phyloP scores from a whole-genome alignment of 2,113 vertebrate genomes.

The Lutjanus erythropterus region DNA sequence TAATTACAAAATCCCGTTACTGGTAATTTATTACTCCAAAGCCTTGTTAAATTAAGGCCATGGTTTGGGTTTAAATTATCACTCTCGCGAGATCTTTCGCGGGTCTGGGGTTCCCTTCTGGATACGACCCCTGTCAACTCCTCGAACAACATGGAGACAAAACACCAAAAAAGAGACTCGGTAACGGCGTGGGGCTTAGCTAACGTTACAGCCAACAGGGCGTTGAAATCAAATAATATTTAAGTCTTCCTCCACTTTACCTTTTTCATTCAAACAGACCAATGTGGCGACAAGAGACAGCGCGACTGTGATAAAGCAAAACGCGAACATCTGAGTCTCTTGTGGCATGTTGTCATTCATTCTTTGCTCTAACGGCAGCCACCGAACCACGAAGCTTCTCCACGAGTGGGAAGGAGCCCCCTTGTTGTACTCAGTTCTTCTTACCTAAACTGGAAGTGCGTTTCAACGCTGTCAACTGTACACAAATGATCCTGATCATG shows the following conservation, averaged over 20 bases:
- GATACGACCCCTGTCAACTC: conserved; percentile 24
- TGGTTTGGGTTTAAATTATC: too few species aligned
- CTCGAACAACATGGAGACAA: background rate
- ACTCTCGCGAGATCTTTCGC: too few species aligned
- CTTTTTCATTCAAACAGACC: conserved; percentile 79
- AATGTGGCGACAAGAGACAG: conserved; percentile 71
- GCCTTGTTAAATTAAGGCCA: too few species aligned
- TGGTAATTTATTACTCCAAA: too few species aligned
- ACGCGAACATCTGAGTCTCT: conserved; percentile 64
- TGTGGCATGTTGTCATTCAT: conserved; percentile 53
- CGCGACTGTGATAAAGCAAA: conserved; percentile 67
- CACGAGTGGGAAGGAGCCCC: background rate
- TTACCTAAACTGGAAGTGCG: conserved; percentile 75
- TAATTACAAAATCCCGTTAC: too few species aligned
- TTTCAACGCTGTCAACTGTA: conserved; percentile 55
- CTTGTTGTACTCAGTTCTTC: conserved; percentile 27
- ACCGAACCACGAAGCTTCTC: conserved; percentile 4
- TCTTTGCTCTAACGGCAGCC: background rate
- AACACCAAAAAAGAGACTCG: background rate
- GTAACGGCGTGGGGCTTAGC: background rate
- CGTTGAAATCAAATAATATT: background rate
- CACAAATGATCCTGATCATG: conserved; percentile 63
- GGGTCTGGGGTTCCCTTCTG: too few species aligned
- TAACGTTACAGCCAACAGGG: background rate
- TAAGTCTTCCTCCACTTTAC: conserved; percentile 67